Conservation (phyloP, 2,113 vertebrate genomes). For the Phylloscopus trochiloides region DNA sequence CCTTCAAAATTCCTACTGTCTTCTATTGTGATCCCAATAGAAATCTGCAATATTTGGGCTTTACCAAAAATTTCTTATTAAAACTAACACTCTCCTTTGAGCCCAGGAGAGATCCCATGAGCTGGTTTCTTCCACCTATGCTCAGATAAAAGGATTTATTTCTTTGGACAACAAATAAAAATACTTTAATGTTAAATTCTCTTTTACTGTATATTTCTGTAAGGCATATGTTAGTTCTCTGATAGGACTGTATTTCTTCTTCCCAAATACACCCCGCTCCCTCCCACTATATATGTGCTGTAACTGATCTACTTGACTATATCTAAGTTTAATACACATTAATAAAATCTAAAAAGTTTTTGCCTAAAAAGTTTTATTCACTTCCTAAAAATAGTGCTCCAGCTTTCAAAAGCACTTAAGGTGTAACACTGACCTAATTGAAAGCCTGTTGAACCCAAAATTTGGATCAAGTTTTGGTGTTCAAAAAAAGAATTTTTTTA, state of each 20-base stretch:
- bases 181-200: background rate
- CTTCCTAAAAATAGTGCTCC: background rate
- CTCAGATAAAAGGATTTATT: background rate
- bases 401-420: background rate
- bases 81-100: background rate
- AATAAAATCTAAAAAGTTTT: background rate
- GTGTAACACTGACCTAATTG: background rate
- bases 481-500: background rate
- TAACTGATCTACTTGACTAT: background rate
- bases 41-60: background rate
- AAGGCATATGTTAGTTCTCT: background rate
- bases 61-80: background rate
- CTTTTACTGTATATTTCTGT: background rate
- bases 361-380: background rate
- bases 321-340: background rate
- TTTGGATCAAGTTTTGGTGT: background rate
- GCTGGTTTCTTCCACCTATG: background rate
- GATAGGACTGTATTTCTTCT: background rate
- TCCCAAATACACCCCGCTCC: background rate
- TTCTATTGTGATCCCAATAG: background rate
- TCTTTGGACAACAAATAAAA: background rate
- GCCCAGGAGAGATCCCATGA: background rate
- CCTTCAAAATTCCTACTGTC: background rate
- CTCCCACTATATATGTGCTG: accelerated
- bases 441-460: background rate